phyloP scores from a whole-genome alignment of 2,888 invertebrate genomes.

The Xylocampa areola region DNA sequence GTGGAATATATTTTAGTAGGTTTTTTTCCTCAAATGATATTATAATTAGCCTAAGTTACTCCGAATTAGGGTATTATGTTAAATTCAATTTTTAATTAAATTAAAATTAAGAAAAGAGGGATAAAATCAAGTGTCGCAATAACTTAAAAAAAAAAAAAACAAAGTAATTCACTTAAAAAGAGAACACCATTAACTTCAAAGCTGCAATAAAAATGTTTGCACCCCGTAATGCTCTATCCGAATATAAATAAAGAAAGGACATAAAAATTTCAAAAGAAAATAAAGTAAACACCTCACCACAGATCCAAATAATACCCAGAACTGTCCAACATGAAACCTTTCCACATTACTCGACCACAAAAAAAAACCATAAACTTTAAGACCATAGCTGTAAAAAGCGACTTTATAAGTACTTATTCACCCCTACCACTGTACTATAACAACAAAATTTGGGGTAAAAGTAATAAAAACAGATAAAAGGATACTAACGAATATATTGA shows the following conservation, averaged over 20 bases:
- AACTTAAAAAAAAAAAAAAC: constrained; percentile 10
- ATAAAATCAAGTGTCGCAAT: too few species aligned
- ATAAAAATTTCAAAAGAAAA: constrained; percentile 32
- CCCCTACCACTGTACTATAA: constrained; percentile 59
- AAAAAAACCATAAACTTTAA: constrained; percentile 74
- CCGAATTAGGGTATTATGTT: too few species aligned
- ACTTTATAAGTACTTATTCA: constrained; percentile 71
- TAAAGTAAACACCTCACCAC: constrained; percentile 24
- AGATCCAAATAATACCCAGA: constrained; percentile 51
- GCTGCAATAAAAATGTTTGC: not conserved
- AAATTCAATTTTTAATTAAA: too few species aligned
- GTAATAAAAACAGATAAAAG: constrained; percentile 66
- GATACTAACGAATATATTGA: constrained; percentile 60
- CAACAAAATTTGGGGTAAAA: constrained; percentile 68
- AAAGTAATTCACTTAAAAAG: not conserved
- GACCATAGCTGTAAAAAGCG: constrained; percentile 71
- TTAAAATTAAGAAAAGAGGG: too few species aligned
- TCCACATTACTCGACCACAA: constrained; percentile 64
- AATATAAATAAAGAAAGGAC: constrained; percentile 5
- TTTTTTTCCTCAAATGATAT: too few species aligned
- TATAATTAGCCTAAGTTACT: too few species aligned
- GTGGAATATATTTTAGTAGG: too few species aligned
- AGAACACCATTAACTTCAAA: not conserved
- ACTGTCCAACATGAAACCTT: constrained; percentile 62
- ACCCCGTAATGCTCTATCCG: not conserved